Conservation (phyloP, 2,888 invertebrate genomes). For the Zeuzera pyrina region DNA sequence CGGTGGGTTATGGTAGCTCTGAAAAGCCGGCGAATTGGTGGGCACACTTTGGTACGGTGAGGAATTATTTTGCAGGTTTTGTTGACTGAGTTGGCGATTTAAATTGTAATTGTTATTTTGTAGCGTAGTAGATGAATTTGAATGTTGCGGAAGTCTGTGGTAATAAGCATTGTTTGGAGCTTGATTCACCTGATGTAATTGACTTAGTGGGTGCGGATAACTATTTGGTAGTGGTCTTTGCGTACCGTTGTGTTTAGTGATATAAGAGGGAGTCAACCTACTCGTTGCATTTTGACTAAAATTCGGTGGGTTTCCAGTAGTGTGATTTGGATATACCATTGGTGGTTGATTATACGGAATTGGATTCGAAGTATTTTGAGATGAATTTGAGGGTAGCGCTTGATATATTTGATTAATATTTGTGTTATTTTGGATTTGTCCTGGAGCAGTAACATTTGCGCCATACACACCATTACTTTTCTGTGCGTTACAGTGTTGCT, state of each 20-base stretch:
- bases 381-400: conserved; percentile 37
- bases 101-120: conserved; percentile 31
- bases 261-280: conserved; percentile 45
- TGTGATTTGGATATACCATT: conserved; percentile 43
- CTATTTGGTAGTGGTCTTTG: conserved; percentile 50
- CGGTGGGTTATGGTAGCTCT: conserved; percentile 67
- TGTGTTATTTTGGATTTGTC: conserved; percentile 25
- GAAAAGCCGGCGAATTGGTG: conserved; percentile 58
- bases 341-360: conserved; percentile 58
- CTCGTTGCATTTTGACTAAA: conserved; percentile 56
- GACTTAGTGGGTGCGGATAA: conserved; percentile 49
- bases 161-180: conserved; percentile 53
- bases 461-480: conserved; percentile 46
- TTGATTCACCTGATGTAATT: conserved; percentile 44
- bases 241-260: conserved; percentile 41
- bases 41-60: conserved; percentile 65
- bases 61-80: conserved; percentile 31
- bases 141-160: conserved; percentile 49
- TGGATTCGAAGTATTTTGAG: conserved; percentile 43
- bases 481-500: conserved; percentile 47
- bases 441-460: conserved; percentile 32
- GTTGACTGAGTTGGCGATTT: conserved; percentile 40
- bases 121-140: conserved; percentile 27
- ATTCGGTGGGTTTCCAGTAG: conserved; percentile 51
- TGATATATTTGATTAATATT: conserved; percentile 48